Evolutionary conservation across 35 echinoderm and acorn worm genomes (phyloP), one percentile per base, ranked within the genome.

Genomic region (Anneissia japonica): DNA sequence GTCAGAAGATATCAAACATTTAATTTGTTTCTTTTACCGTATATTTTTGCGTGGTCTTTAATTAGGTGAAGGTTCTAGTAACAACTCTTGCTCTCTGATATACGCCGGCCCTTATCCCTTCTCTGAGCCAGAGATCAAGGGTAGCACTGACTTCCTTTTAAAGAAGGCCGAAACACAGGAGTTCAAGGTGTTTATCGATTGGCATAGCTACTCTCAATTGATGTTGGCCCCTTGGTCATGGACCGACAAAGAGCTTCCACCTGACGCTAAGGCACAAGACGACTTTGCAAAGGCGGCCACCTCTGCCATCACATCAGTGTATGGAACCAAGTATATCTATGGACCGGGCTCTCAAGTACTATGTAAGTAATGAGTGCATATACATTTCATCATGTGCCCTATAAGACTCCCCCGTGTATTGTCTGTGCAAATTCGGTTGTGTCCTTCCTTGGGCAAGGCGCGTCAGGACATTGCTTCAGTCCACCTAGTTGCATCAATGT

Each of bases 121-220:
- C 29, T 77, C 87, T 37, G 80, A 93, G 32, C 19, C 46, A 12
- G 91, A 93, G 29, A 87, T 83, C 28, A 26, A 36, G 26, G 83
- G 73, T 4, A 77, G 88, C 14, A 86, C 76, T 4, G 35, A 79
- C 37, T 80, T 93, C 28, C 38, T 77, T 30, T 37, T 84, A 33
- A 39, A 75, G 46, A 83, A 88, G 75, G 74, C 41, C 9, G 40
- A 56, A 36, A 79, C 72, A n/a, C 79, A 76, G 43, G 81, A 64
- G 36, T 88, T 86, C 39, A 79, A 86, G 37, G 79, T 84, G 32
- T 93, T 93, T 46, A 88, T 93, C 32, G 91, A 93, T 31, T 93
- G 81, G 75, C 91, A 93, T 46, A 93, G 91, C 26, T 93, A 93
- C 86, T 79, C 81, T 19, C 86, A 93, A 76, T 74, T 88, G 0